phyloP scores from a whole-genome alignment of 1,140 invertebrate species.

The Drosophila kepulauana region DNA sequence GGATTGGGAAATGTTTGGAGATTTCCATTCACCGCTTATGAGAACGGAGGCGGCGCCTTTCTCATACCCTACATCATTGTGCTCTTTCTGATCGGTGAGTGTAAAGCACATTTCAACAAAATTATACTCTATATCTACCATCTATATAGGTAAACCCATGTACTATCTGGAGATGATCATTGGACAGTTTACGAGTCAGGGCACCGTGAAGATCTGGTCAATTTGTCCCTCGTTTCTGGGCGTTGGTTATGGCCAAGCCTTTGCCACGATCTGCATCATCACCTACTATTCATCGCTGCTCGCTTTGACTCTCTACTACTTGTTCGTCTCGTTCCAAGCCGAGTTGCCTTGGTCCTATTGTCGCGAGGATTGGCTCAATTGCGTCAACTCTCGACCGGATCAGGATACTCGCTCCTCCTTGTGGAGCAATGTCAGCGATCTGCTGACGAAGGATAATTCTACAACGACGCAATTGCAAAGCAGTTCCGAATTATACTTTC shows the following conservation, averaged over 20 bases:
- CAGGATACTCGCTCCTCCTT: constrained; percentile 8
- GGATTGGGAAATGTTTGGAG: constrained; percentile 89
- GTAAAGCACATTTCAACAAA: not conserved
- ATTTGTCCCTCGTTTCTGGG: constrained; percentile 87
- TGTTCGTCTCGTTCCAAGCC: constrained; percentile 88
- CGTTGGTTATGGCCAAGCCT: constrained; percentile 90
- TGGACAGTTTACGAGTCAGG: constrained; percentile 89
- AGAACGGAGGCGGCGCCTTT: constrained; percentile 91
- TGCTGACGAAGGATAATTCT: constrained; percentile 72
- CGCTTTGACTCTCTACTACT: constrained; percentile 89
- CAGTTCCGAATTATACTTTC: constrained; percentile 86
- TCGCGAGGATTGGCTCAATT: constrained; percentile 87
- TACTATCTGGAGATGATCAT: constrained; percentile 94
- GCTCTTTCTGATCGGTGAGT: constrained; percentile 91
- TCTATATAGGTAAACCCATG: constrained; percentile 87
- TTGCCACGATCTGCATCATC: constrained; percentile 89
- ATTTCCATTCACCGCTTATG: constrained; percentile 94
- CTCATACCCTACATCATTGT: constrained; percentile 94
- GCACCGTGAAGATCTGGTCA: constrained; percentile 88
- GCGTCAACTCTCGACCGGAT: constrained; percentile 72
- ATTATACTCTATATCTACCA: too few relatives aligned
- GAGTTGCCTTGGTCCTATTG: constrained; percentile 89
- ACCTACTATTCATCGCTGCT: constrained; percentile 91
- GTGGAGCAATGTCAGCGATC: constrained; percentile 2
- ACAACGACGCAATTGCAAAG: constrained; percentile 48